Conservation (phyloP, 2,113 vertebrate genomes). For the Aphelocoma coerulescens region DNA sequence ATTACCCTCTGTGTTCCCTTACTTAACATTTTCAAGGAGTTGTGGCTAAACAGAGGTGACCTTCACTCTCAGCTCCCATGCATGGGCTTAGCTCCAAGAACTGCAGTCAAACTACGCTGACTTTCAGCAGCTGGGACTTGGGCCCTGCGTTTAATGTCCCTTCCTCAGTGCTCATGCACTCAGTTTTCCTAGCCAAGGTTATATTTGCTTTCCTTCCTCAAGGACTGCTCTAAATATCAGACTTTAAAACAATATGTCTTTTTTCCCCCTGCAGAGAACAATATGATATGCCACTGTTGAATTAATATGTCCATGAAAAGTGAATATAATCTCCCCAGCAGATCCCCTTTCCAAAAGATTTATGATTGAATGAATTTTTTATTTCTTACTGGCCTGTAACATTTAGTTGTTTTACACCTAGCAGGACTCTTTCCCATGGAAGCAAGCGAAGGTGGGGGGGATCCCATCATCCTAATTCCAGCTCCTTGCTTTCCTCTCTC, state of each 20-base stretch:
- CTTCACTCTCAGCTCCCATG: constrained; percentile 8
- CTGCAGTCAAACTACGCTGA: not conserved
- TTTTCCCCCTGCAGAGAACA: constrained; percentile 10
- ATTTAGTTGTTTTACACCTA: constrained; percentile 29
- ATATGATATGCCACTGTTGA: constrained; percentile 40
- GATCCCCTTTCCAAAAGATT: constrained; percentile 45
- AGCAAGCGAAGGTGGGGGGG: not conserved
- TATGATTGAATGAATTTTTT: constrained; percentile 46
- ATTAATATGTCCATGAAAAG: constrained; percentile 31
- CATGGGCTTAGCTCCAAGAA: not conserved
- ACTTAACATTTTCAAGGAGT: constrained; percentile 8
- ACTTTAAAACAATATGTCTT: constrained; percentile 23
- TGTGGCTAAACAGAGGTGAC: not conserved
- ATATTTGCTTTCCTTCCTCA: constrained; percentile 55
- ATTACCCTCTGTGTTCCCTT: not conserved
- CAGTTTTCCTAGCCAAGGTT: not conserved
- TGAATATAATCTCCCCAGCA: constrained; percentile 20
- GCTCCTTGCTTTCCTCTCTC: not conserved
- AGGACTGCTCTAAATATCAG: constrained; percentile 36
- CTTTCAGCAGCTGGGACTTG: constrained; percentile 22
- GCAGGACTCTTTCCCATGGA: not conserved
- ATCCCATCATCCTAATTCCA: not conserved
- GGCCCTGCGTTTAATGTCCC: constrained; percentile 25
- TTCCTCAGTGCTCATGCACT: not conserved
- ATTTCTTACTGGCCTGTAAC: not conserved